These are phyloP conservation scores for Drosophila lacertosa DNA, from an alignment of 1,140 invertebrate species.

Conservation along the genomic window DNA sequence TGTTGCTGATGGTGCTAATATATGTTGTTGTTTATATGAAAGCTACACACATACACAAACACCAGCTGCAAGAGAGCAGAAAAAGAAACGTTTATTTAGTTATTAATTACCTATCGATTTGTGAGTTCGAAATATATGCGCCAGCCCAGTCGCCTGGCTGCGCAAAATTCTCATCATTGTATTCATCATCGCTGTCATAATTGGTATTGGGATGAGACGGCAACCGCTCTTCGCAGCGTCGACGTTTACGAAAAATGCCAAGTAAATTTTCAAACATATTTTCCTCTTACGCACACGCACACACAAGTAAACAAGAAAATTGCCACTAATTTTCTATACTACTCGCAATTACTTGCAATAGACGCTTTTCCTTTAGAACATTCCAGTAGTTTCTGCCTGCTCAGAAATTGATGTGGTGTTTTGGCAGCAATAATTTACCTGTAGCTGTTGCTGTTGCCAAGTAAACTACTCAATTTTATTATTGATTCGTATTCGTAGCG, in stretches of 20 bases:
- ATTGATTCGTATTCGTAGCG: slow-evolving; percentile 16
- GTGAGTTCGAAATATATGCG: slow-evolving; percentile 41
- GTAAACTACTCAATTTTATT: slow-evolving; percentile 18
- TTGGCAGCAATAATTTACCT: slow-evolving; percentile 32
- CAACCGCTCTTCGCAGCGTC: slow-evolving; percentile 49
- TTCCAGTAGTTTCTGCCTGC: slow-evolving; percentile 43
- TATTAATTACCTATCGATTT: slow-evolving; percentile 76
- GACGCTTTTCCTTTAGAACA: slow-evolving; percentile 28
- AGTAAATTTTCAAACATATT: slow-evolving; percentile 75
- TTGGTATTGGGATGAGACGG: slow-evolving; percentile 4
- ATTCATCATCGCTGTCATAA: slow-evolving; percentile 20
- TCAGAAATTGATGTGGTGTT: slow-evolving; percentile 14
- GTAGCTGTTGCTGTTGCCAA: slow-evolving; percentile 16
- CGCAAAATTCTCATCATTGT: slow-evolving; percentile 15
- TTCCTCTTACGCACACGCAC: slow-evolving; percentile 2
- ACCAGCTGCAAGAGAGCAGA: slow-evolving; percentile 60
- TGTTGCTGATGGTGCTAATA: slow-evolving; percentile 31
- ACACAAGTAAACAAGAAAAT: slow-evolving; percentile 36
- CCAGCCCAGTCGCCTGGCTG: slow-evolving; percentile 44
- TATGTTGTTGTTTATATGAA: slow-evolving; percentile 35
- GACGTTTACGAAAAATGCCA: slow-evolving; percentile 75
- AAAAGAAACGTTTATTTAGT: slow-evolving; percentile 47
- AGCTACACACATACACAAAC: slow-evolving; percentile 47
- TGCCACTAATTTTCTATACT: slow-evolving; percentile 13
- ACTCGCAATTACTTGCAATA: not conserved